Base-by-base conservation (phyloP, 2,888 invertebrate species). In the Lasioglossum zephyrum region DNA sequence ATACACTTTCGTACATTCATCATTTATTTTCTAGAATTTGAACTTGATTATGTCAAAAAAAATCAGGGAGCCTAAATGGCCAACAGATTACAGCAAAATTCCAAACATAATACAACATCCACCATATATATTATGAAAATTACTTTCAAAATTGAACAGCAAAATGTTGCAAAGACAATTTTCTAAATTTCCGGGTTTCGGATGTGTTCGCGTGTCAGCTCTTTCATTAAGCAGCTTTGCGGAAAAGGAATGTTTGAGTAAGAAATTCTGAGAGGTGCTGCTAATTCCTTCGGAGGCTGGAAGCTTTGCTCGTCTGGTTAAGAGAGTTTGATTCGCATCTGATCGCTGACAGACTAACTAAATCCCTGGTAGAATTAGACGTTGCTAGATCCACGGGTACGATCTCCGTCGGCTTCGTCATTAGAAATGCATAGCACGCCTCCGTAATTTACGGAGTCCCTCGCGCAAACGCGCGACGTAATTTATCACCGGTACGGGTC, bases 401-500 rank as follows among this genome's bases (percentile, higher is more conserved):
- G 31, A 63, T 31, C 31, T 63, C 31, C 31, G 2, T 18, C 31
- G 18, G 31, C 3, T 8, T 8, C 18, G 18, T 16, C 31, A 63
- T 63, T 63, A 63, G 63, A 31, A 16, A 31, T 31, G n/a, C 69
- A 36, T n/a, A 70, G n/a, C 70, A 39, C 70, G n/a, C 44, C 70
- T 41, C n/a, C 44, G n/a, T 70, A 44, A 73, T 73, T 47, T 31
- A 18, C 63, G 31, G 31, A 31, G 63, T 18, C 31, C 18, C 57
- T 57, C 63, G 63, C 57, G 57, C 31, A 16, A 31, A 44, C 26
- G 16, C 63, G 26, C 16, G 18, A 31, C 63, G 63, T 36, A 36
- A 69, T 69, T 69, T 69, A 69, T 69, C 69, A 39, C 69, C 66
- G 66, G 66, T 66, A 66, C 36, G 36, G 36, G 36, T 66, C 39